phyloP scores from a whole-genome alignment of 2,888 invertebrate genomes.

The Atethmia centrago region DNA sequence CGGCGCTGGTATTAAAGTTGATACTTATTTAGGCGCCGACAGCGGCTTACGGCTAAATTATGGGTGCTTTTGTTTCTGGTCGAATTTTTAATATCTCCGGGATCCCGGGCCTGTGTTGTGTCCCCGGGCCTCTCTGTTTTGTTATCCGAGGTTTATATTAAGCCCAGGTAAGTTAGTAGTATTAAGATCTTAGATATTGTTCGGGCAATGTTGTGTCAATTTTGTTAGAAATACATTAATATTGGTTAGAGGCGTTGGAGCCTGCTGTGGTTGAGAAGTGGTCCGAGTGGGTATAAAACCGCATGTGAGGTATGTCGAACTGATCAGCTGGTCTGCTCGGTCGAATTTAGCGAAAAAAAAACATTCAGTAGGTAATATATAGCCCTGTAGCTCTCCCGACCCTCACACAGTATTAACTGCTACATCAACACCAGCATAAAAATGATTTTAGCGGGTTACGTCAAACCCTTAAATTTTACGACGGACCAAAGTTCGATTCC shows the following conservation, averaged over 20 bases:
- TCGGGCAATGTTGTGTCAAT: slow-evolving; percentile 32
- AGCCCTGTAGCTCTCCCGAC: too few relatives aligned
- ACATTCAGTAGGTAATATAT: not conserved
- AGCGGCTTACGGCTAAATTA: slow-evolving; percentile 66
- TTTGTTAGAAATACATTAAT: slow-evolving; percentile 23
- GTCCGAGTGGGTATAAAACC: not conserved
- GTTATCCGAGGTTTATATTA: slow-evolving; percentile 59
- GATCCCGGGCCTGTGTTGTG: slow-evolving; percentile 62
- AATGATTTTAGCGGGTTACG: slow-evolving; percentile 61
- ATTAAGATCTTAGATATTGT: slow-evolving; percentile 63
- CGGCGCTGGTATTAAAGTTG: slow-evolving; percentile 52
- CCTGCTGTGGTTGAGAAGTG: not conserved
- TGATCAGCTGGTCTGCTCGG: not conserved
- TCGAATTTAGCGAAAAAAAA: not conserved
- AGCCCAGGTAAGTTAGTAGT: slow-evolving; percentile 61
- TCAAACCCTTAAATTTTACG: slow-evolving; percentile 75
- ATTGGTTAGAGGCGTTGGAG: slow-evolving; percentile 12
- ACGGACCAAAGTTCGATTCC: slow-evolving; percentile 68
- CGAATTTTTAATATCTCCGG: slow-evolving; percentile 73
- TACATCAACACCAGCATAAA: slow-evolving; percentile 56
- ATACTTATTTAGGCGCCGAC: slow-evolving; percentile 65
- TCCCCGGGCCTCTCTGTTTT: slow-evolving; percentile 62
- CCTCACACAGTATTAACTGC: slow-evolving; percentile 1
- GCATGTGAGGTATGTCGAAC: not conserved
- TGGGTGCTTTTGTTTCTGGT: slow-evolving; percentile 70